These are phyloP conservation scores for Drosophila buzzatii DNA, from an alignment of 2,888 invertebrate genomes.

Conservation along the genomic window DNA sequence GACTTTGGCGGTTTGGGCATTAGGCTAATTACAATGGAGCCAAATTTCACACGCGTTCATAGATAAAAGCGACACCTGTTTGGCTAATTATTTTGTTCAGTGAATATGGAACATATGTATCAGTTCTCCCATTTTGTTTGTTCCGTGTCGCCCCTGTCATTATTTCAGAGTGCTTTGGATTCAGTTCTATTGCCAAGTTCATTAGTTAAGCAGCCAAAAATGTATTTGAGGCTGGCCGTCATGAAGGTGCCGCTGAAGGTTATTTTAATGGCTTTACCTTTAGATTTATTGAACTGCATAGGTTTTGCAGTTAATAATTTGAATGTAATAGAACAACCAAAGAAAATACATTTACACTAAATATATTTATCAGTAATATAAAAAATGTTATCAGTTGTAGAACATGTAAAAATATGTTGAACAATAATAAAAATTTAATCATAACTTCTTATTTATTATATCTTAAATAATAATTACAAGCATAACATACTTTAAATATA, in stretches of 20 bases:
- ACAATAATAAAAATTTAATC: no score
- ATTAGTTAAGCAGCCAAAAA: conserved; percentile 21
- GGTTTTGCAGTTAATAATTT: neutral
- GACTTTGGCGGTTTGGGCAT: conserved; percentile 34
- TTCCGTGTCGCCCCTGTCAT: conserved; percentile 24
- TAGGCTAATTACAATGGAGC: conserved; percentile 49
- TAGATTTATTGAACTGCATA: neutral
- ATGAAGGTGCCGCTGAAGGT: conserved; percentile 5
- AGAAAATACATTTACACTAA: no score
- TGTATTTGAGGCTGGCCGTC: conserved; percentile 35
- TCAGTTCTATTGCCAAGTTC: conserved; percentile 6
- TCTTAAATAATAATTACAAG: no score
- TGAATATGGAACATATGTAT: conserved; percentile 53
- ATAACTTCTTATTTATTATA: no score
- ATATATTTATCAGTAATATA: no score
- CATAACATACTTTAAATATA: no score
- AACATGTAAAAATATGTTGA: no score
- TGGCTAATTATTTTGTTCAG: conserved; percentile 73
- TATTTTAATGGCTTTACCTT: conserved; percentile 12
- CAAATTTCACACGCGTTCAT: conserved; percentile 26
- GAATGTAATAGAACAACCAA: neutral
- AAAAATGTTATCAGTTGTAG: no score
- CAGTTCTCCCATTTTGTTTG: conserved; percentile 24
- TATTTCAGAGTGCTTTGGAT: conserved; percentile 33
- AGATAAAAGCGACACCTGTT: conserved; percentile 34